These are phyloP conservation scores for Zosterops borbonicus DNA, from an alignment of 2,113 vertebrate genomes.

Conservation along the genomic window DNA sequence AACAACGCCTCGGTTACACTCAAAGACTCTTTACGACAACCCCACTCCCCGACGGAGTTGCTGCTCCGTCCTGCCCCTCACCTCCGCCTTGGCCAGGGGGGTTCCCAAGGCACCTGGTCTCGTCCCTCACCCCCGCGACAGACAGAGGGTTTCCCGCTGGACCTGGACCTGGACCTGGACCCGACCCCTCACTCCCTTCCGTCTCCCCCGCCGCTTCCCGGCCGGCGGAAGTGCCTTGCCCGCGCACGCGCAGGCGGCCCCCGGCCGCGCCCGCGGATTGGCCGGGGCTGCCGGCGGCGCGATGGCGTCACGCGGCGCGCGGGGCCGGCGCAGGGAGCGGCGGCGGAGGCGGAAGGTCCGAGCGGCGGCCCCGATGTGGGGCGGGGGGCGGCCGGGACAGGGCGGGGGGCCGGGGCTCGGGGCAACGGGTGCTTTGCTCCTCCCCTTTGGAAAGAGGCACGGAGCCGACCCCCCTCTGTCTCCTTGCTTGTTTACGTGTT, in stretches of 20 bases:
- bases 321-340: not conserved
- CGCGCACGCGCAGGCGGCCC: not conserved
- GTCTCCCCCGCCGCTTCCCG: rapidly evolving
- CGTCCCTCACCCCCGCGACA: not conserved
- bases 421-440: rapidly evolving
- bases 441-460: not conserved
- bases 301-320: not conserved
- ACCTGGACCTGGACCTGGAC: rapidly evolving
- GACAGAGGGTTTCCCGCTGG: no score
- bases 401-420: not conserved
- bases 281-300: not conserved
- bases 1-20: not conserved
- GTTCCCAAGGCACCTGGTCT: not conserved
- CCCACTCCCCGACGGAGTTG: rapidly evolving
- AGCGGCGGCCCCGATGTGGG: not conserved
- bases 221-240: not conserved
- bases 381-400: not conserved
- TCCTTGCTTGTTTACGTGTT: rapidly evolving
- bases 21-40: rapidly evolving
- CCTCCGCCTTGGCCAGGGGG: no score
- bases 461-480: rapidly evolving
- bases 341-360: not conserved
- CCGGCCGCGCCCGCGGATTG: not conserved
- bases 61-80: not conserved
- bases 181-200: rapidly evolving